Evolutionary conservation across 2,797 vertebrate genomes (phyloP).

Genomic region (Eupleurogrammus muticus): DNA sequence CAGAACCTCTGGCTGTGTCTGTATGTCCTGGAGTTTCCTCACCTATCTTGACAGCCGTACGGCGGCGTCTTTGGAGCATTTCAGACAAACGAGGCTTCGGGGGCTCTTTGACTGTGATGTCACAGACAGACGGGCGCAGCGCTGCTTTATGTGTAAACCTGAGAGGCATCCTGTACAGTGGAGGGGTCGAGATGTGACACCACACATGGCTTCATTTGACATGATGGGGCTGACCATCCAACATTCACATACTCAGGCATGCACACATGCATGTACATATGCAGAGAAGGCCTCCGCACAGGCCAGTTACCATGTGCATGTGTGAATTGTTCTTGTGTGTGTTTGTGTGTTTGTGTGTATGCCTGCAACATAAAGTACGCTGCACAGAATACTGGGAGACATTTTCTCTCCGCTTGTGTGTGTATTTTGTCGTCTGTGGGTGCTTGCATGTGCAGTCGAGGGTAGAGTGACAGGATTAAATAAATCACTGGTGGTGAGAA

Average conservation of each 20-base stretch:
- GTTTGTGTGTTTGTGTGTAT: slow-evolving; percentile 19
- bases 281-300: slow-evolving; percentile 6
- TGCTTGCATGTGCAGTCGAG: slow-evolving; percentile 57
- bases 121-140: too few species aligned
- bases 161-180: not conserved
- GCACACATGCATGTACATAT: not conserved
- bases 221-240: slow-evolving; percentile 50
- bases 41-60: too few species aligned
- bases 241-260: slow-evolving; percentile 22
- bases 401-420: slow-evolving; percentile 39
- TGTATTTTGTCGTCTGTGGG: slow-evolving; percentile 36
- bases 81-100: too few species aligned
- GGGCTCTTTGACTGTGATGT: too few species aligned
- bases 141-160: too few species aligned
- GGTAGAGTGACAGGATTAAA: slow-evolving; percentile 72
- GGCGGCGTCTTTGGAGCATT: too few species aligned
- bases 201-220: slow-evolving; percentile 43
- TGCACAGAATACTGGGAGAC: slow-evolving; percentile 32
- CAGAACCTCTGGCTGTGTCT: too few species aligned
- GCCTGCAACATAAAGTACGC: slow-evolving; percentile 47
- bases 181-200: not conserved
- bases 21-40: too few species aligned
- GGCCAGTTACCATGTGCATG: slow-evolving; percentile 4
- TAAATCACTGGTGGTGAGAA: slow-evolving; percentile 74
- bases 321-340: slow-evolving; percentile 35